phyloP scores from a whole-genome alignment of 1,140 invertebrate species.

The Melipona quadrifasciata region DNA sequence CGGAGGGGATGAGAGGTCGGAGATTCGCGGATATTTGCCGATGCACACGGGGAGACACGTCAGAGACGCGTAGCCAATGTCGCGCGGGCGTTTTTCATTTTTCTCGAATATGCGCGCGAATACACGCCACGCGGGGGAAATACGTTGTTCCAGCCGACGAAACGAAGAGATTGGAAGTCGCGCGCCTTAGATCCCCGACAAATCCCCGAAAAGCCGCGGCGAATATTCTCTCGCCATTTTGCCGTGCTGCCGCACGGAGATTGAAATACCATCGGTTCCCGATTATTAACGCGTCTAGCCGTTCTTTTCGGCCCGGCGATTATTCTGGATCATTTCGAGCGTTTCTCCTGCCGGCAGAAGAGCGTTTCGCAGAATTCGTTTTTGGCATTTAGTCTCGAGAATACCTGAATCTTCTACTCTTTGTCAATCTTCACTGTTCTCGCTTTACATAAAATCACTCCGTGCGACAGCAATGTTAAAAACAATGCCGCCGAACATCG shows the following conservation, averaged over 20 bases:
- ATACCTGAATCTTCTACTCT: too few relatives aligned
- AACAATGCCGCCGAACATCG: too few relatives aligned
- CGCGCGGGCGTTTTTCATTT: conserved; percentile 57
- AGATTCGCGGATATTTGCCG: conserved; percentile 45
- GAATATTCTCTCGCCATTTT: conserved; percentile 21
- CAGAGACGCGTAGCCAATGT: conserved; percentile 31
- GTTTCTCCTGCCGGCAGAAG: too few relatives aligned
- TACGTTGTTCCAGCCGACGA: conserved; percentile 27
- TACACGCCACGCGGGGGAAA: neutral
- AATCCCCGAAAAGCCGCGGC: conserved; percentile 33
- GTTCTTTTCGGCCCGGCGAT: neutral
- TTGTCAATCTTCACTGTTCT: too few relatives aligned
- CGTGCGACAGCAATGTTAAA: too few relatives aligned
- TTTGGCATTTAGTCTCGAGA: too few relatives aligned
- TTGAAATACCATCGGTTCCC: neutral
- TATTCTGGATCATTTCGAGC: neutral
- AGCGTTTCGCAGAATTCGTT: too few relatives aligned
- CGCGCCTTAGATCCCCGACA: conserved; percentile 1
- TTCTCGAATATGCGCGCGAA: conserved; percentile 17
- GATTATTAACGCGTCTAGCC: neutral
- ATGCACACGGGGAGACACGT: conserved; percentile 21
- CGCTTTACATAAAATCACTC: too few relatives aligned
- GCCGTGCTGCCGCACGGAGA: neutral
- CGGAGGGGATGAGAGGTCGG: neutral
- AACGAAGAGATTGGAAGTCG: conserved; percentile 37